phyloP scores from a whole-genome alignment of 2,113 vertebrate genomes.

The Salvelinus sp. region DNA sequence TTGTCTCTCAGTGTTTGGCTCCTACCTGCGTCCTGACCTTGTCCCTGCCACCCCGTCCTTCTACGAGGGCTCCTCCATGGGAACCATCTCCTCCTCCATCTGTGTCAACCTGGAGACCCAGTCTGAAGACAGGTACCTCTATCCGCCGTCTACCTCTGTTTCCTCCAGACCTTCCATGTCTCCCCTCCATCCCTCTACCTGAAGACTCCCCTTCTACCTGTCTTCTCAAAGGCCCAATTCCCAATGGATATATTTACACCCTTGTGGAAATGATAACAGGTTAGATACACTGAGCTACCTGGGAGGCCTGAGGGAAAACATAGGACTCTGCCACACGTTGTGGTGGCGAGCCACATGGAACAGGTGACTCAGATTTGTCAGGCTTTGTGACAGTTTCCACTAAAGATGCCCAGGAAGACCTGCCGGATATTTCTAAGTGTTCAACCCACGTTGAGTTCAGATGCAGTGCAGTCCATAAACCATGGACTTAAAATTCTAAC shows the following conservation, averaged over 20 bases:
- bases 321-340: neutral
- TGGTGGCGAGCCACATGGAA: constrained; percentile 27
- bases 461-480: neutral
- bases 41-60: constrained; percentile 82
- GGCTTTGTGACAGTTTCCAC: neutral
- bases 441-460: too few species aligned
- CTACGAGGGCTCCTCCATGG: constrained; percentile 87
- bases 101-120: constrained; percentile 76
- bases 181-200: constrained; percentile 5
- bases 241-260: too few species aligned
- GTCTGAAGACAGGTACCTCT: constrained; percentile 76
- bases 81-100: constrained; percentile 89
- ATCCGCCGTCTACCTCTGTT: neutral
- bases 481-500: neutral
- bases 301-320: too few species aligned
- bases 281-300: neutral
- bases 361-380: constrained; percentile 32
- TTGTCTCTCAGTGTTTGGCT: constrained; percentile 72
- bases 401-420: too few species aligned
- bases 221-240: too few species aligned
- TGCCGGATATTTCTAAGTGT: too few species aligned
- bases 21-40: constrained; percentile 81
- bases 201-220: neutral
- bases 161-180: neutral
- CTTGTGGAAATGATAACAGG: neutral